These are phyloP conservation scores for Dromiciops gliroides DNA, from an alignment of 2,113 vertebrate species.

Conservation along the genomic window DNA sequence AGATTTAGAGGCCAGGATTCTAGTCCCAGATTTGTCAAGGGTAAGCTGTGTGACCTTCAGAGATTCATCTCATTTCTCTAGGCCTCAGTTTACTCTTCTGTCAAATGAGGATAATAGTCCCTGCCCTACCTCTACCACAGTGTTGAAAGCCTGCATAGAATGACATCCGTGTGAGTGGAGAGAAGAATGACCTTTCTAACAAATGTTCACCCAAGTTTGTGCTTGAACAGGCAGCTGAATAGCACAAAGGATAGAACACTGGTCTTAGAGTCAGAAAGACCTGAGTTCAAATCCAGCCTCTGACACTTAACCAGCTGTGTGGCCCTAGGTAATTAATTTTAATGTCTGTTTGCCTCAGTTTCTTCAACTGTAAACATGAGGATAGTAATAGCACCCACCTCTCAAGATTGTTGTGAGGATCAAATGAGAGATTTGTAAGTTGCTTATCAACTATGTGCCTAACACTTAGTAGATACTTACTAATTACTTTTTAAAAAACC, in stretches of 20 bases:
- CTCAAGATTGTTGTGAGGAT: not conserved
- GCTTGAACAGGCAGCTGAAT: not conserved
- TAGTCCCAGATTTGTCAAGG: not conserved
- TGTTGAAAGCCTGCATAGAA: not conserved
- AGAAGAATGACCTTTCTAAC: not conserved
- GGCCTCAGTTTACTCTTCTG: constrained; percentile 23
- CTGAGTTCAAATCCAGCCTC: not conserved
- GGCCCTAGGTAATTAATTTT: not conserved
- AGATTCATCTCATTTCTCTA: not conserved
- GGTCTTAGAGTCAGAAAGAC: not conserved
- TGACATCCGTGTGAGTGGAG: not conserved
- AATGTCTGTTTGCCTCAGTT: not conserved
- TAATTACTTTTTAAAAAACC: too few species aligned
- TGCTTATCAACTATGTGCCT: not conserved
- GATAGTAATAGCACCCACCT: not conserved
- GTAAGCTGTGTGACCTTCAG: not conserved
- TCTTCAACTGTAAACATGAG: not conserved
- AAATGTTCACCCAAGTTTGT: not conserved
- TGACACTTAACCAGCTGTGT: not conserved
- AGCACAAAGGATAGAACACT: not conserved
- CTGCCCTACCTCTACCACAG: not conserved
- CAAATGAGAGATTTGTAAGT: not conserved
- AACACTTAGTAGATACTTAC: not conserved
- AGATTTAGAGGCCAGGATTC: not conserved
- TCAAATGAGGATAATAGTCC: not conserved